Conservation (phyloP, 2,888 invertebrate genomes). For the Acleris cristana region DNA sequence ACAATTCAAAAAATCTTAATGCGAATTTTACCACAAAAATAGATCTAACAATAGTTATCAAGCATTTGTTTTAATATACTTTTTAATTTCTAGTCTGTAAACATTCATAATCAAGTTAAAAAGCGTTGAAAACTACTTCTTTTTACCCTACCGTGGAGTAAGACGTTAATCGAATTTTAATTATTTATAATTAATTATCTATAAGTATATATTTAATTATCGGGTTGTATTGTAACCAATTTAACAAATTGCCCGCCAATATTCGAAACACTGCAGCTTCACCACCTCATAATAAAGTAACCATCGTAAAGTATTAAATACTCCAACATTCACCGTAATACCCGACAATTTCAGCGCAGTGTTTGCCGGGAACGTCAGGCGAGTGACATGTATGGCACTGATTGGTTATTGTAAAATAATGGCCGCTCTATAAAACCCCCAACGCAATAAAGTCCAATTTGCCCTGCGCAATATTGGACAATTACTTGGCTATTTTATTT, state of each 20-base stretch:
- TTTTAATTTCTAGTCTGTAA: no score
- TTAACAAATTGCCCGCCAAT: neutral
- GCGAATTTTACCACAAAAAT: no score
- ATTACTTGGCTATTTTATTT: slow-evolving; percentile 62
- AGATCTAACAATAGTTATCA: no score
- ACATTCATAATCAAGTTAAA: no score
- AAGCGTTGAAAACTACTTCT: no score
- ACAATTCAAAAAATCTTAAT: no score
- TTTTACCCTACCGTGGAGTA: no score
- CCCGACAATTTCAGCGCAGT: slow-evolving; percentile 46
- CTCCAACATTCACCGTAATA: slow-evolving; percentile 43
- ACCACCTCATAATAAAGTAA: slow-evolving; percentile 18
- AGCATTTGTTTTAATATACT: no score
- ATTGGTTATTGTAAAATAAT: slow-evolving; percentile 80
- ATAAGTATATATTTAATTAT: no score
- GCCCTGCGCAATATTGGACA: slow-evolving; percentile 51
- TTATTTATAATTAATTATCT: no score
- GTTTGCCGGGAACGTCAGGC: slow-evolving; percentile 64
- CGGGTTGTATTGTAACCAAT: slow-evolving; percentile 4
- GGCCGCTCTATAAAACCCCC: slow-evolving; percentile 56
- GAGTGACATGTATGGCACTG: slow-evolving; percentile 74
- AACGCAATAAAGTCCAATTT: slow-evolving; percentile 33
- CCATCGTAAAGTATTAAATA: slow-evolving; percentile 41
- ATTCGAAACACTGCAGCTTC: slow-evolving; percentile 6
- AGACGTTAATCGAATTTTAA: no score